phyloP scores from a whole-genome alignment of 2,888 invertebrate species.

The Noctua pronuba region DNA sequence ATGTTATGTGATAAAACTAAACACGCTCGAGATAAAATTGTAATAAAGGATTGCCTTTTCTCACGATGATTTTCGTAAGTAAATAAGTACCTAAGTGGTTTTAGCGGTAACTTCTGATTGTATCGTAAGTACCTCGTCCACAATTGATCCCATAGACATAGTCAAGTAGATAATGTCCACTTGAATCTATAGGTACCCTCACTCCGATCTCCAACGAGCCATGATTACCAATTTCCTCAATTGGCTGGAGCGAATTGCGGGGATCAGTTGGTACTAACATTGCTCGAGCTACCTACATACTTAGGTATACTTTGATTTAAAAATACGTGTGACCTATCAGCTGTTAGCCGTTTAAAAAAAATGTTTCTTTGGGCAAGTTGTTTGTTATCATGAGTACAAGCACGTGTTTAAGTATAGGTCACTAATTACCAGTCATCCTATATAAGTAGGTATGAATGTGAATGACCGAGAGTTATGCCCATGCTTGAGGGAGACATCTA shows the following conservation, averaged over 20 bases:
- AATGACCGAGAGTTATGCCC: neutral
- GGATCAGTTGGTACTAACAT: neutral
- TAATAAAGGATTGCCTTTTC: neutral
- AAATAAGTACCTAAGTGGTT: neutral
- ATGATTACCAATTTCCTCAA: constrained; percentile 51
- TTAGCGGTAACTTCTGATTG: neutral
- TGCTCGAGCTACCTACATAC: neutral
- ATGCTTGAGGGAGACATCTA: neutral
- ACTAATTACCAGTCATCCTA: too few relatives aligned
- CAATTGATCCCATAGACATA: constrained; percentile 10
- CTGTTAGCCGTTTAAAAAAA: too few relatives aligned
- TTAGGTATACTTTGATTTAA: neutral
- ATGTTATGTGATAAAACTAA: neutral
- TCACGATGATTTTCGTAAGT: neutral
- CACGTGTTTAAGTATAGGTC: too few relatives aligned
- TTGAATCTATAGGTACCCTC: constrained; percentile 14
- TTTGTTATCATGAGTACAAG: too few relatives aligned
- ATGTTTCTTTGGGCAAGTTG: too few relatives aligned
- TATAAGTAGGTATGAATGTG: neutral
- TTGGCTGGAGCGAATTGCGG: constrained; percentile 14
- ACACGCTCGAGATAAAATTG: neutral
- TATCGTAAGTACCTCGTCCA: neutral
- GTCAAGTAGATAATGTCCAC: constrained; percentile 23
- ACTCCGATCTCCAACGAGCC: constrained; percentile 11
- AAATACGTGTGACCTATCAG: too few relatives aligned